Evolutionary conservation across 53 echinoderm and acorn worm genomes (phyloP), one percentile per base, ranked within the genome.

Genomic region (Actinopyga echinites): DNA sequence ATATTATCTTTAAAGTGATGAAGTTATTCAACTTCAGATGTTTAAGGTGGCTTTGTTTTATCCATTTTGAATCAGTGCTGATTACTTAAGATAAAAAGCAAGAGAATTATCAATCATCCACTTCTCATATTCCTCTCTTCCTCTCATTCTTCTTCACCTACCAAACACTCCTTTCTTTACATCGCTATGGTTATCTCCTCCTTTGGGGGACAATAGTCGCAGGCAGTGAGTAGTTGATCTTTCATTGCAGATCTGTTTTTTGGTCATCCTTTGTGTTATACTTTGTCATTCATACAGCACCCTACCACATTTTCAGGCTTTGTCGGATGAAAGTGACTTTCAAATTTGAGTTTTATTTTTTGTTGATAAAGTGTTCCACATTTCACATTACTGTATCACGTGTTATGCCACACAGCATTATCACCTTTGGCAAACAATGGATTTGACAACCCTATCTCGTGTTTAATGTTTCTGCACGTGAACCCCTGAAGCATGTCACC

Each of bases 201-300:
- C 71, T 54, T 79, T 37, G 81, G 81, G 81, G 81, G 42, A 80
- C 81, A 62, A 80, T 61, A 80, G 81, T 80, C 81, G 60, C 81
- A 80, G 81, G 81, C 81, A 80, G 81, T 80, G 81, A 80, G 81
- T 80, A 80, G 81, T 37, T 40, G 43, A 80, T 80, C 63, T 80
- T 62, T 77, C 77, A 71, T 71, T 71, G 71, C 44, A 38, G 71
- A 71, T 42, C 23, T 71, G 23, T 71, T 71, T 49, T 49, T 71
- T 71, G 71, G 71, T 71, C 71, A 71, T 71, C 71, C 71, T 71
- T 71, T 45, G 71, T 71, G 71, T 71, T 23, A 71, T 36, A 43
- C n/a, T 71, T 40, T 49, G 49, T 17, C 9, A 24, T 71, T 71
- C 63, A 43, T 15, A 7, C 34, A 40, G 42, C 71, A 38, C 45